A percentile compares a stretch with the other conserved stretches of the same genome.
These are phyloP conservation scores for Montipora capricornis DNA, from an alignment of 64 coral and sea anemone species.

Conservation along the genomic window DNA sequence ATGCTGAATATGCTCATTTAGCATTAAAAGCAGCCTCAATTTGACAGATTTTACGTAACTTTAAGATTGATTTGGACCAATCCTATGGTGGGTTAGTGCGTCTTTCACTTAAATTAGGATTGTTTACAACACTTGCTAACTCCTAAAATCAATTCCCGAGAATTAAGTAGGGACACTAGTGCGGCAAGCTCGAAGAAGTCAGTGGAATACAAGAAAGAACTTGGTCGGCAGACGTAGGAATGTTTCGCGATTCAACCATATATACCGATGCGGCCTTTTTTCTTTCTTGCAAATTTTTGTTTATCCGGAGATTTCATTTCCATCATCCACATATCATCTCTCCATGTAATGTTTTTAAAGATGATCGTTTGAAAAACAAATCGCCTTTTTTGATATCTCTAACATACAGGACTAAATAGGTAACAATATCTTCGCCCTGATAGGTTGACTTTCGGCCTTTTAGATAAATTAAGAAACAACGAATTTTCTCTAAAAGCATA, in stretches of 20 bases:
- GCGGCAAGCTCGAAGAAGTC: too few species aligned
- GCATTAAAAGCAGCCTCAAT: slow-evolving; percentile 24
- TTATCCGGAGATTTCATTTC: background rate
- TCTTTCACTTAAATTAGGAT: too few species aligned
- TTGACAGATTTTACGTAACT: slow-evolving; percentile 31
- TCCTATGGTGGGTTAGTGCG: too few species aligned
- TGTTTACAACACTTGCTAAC: background rate
- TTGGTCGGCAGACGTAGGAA: background rate
- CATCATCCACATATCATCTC: background rate
- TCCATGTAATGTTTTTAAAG: slow-evolving; percentile 35
- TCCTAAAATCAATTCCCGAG: background rate
- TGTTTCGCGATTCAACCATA: too few species aligned
- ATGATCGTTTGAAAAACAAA: slow-evolving; percentile 41
- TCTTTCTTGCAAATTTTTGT: background rate
- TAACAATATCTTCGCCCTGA: slow-evolving; percentile 22
- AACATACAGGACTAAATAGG: slow-evolving; percentile 7
- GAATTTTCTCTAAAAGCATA: slow-evolving; percentile 21
- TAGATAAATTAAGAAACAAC: background rate
- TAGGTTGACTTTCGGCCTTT: slow-evolving; percentile 39
- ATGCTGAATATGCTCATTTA: slow-evolving; percentile 26
- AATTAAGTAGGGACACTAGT: background rate
- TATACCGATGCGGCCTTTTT: too few species aligned
- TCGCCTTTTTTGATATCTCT: slow-evolving; percentile 57
- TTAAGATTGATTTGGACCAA: background rate
- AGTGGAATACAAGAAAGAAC: background rate